Conservation (phyloP, 2,797 vertebrate species). For the Micromesistius poutassou region DNA sequence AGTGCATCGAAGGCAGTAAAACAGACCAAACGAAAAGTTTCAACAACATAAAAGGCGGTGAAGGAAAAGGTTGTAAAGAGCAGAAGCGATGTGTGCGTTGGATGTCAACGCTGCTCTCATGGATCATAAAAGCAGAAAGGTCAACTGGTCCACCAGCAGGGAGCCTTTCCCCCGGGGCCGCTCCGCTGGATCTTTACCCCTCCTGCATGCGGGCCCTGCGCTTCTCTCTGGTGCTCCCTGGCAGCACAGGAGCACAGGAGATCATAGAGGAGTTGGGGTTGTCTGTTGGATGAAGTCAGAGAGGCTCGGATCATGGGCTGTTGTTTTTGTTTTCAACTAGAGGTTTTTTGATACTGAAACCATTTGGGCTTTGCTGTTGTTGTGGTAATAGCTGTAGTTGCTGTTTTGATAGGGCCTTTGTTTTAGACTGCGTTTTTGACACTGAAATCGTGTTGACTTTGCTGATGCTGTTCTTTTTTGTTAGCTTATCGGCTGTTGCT, state of each 20-base stretch:
- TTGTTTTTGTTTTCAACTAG: too few species aligned
- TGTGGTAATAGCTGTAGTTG: too few species aligned
- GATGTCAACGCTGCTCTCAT: slow-evolving; percentile 29
- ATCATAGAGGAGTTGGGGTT: not conserved
- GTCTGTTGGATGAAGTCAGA: too few species aligned
- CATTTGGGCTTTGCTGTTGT: too few species aligned
- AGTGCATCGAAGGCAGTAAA: slow-evolving; percentile 10
- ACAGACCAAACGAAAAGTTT: not conserved
- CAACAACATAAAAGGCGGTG: slow-evolving; percentile 5
- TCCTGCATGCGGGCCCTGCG: slow-evolving; percentile 17
- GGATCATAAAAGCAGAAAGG: slow-evolving; percentile 50
- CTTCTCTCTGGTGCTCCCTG: not conserved
- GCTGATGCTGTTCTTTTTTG: too few species aligned
- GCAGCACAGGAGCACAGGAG: not conserved
- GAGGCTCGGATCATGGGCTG: too few species aligned
- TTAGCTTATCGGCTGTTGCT: too few species aligned
- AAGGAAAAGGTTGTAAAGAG: not conserved
- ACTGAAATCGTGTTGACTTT: too few species aligned
- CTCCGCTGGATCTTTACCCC: slow-evolving; percentile 22
- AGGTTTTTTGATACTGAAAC: too few species aligned
- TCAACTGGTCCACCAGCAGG: slow-evolving; percentile 42
- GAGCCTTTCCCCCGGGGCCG: slow-evolving; percentile 22
- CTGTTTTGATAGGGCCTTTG: too few species aligned
- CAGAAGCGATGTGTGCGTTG: slow-evolving; percentile 9
- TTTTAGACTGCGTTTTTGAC: too few species aligned